Evolutionary conservation across 1,140 invertebrate species (phyloP).

Genomic region (Aleiodes sp.): DNA sequence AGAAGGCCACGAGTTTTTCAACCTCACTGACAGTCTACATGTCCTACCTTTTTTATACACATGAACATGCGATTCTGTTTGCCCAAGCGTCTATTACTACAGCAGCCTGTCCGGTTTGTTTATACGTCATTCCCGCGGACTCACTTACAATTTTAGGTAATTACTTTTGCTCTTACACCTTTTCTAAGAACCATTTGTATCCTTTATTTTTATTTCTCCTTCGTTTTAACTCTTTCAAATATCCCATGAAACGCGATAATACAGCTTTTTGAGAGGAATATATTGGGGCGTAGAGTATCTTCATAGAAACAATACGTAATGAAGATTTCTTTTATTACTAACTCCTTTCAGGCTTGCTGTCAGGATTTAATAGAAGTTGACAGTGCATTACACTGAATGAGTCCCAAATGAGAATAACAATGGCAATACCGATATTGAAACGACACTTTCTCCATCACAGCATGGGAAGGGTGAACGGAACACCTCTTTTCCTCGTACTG

Average conservation of each 20-base stretch:
- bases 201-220: not conserved
- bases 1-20: not conserved
- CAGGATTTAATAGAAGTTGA: no score
- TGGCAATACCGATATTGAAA: no score
- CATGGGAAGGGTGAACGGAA: not conserved
- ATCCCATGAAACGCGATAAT: conserved; percentile 29
- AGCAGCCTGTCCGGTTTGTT: conserved; percentile 38
- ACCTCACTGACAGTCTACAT: not conserved
- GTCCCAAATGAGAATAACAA: no score
- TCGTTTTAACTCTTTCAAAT: not conserved
- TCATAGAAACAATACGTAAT: not conserved
- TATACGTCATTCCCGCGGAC: conserved; percentile 34
- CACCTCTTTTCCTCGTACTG: conserved; percentile 14
- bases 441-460: no score
- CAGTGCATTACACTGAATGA: no score
- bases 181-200: conserved; percentile 3
- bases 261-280: not conserved
- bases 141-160: conserved; percentile 47
- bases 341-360: no score
- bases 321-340: no score
- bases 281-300: not conserved
- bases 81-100: conserved; percentile 36
- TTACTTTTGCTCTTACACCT: conserved; percentile 40
- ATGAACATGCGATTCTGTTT: conserved; percentile 49
- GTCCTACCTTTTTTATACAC: not conserved